These are phyloP conservation scores for Chaenogobius annularis DNA, from an alignment of 2,113 vertebrate species.

Conservation along the genomic window DNA sequence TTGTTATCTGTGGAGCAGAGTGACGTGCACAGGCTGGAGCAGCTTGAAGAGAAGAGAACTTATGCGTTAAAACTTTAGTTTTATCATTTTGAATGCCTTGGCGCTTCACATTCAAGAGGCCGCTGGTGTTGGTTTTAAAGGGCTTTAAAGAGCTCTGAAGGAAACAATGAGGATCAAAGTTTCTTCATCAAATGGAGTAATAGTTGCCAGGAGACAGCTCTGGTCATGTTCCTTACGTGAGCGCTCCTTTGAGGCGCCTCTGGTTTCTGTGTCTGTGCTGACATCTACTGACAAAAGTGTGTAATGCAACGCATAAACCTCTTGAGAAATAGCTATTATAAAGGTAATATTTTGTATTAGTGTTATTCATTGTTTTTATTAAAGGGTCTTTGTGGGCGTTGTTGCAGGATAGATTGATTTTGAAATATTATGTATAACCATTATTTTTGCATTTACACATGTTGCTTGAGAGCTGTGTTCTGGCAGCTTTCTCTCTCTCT, in stretches of 20 bases:
- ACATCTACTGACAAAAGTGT: conserved; percentile 42
- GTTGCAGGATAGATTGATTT: neutral
- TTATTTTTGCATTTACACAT: neutral
- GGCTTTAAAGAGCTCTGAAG: neutral
- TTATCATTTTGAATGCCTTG: no score
- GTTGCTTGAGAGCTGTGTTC: neutral
- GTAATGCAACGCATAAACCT: neutral
- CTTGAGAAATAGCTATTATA: neutral
- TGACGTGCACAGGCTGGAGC: no score
- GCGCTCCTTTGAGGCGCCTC: neutral
- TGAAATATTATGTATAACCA: neutral
- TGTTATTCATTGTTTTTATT: neutral
- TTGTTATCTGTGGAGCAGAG: conserved; percentile 5
- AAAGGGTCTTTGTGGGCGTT: neutral
- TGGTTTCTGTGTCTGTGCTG: conserved; percentile 39
- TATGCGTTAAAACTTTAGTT: neutral
- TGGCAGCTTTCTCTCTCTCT: neutral
- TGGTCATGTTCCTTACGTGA: neutral
- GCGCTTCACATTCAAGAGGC: neutral
- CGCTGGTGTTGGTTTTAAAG: neutral
- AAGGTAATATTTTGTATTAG: no score
- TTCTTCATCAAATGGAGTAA: conserved; percentile 16
- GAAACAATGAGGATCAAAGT: neutral
- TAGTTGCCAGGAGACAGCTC: conserved; percentile 49
- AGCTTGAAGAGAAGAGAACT: no score